phyloP scores from a whole-genome alignment of 1,140 invertebrate genomes.

The Conopomorpha cramerella region DNA sequence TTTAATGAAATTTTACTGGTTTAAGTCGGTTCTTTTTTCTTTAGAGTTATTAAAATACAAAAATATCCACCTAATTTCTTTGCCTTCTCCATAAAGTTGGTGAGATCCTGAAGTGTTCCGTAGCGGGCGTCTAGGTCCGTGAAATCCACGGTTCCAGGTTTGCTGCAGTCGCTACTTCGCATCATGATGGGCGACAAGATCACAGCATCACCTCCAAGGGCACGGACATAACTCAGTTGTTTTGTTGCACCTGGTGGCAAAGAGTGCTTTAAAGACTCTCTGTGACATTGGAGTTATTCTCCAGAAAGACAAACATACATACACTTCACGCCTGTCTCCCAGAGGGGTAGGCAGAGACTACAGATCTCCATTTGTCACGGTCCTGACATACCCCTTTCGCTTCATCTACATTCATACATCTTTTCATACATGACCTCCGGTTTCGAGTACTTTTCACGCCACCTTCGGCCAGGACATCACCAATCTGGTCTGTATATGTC shows the following conservation, averaged over 20 bases:
- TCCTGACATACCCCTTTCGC: no score
- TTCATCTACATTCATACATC: no score
- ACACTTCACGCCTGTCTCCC: no score
- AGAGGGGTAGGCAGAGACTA: no score
- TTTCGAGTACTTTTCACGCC: no score
- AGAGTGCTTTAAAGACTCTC: not conserved
- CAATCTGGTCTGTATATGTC: no score
- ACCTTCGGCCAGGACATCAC: no score
- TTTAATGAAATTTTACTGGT: no score
- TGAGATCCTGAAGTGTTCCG: constrained; percentile 72
- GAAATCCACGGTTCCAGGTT: constrained; percentile 73
- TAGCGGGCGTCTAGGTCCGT: constrained; percentile 67
- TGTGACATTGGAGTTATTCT: not conserved
- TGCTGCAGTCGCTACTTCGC: constrained; percentile 65
- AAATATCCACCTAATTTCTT: constrained; percentile 60
- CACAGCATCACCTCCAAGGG: constrained; percentile 54
- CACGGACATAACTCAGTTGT: constrained; percentile 38
- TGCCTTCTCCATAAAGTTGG: constrained; percentile 63
- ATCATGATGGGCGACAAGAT: constrained; percentile 69
- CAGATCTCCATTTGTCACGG: no score
- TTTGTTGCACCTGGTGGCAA: constrained; percentile 24
- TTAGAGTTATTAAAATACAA: no score
- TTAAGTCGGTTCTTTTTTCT: no score
- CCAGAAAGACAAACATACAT: not conserved
- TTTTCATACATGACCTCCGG: no score